Conservation (phyloP, 1,140 invertebrate species). For the Musca domestica region DNA sequence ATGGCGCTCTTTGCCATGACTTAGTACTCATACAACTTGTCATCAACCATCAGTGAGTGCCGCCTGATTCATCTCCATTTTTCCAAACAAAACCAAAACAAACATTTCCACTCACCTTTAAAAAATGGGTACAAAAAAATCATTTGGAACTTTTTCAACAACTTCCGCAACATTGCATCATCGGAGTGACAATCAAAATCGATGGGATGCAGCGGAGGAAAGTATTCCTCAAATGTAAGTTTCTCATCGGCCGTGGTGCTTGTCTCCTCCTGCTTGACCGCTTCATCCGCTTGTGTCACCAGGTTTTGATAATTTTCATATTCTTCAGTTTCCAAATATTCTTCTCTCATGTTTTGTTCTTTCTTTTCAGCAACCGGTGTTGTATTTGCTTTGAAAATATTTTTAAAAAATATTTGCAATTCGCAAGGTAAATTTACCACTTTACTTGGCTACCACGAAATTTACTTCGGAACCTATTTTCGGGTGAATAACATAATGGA, state of each 20-base stretch:
- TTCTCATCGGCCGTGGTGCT: no score
- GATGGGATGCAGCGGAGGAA: background rate
- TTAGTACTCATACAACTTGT: no score
- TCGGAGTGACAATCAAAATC: constrained; percentile 9
- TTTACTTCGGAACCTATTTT: background rate
- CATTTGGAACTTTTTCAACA: constrained; percentile 24
- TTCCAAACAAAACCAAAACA: background rate
- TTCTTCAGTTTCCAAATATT: constrained; percentile 14
- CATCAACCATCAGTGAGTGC: background rate
- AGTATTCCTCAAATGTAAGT: background rate
- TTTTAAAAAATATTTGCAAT: background rate
- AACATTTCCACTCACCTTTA: constrained; percentile 18
- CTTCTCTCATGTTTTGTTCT: background rate
- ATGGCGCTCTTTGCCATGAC: no score
- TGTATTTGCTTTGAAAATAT: background rate
- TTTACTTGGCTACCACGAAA: background rate
- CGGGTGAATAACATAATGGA: no score
- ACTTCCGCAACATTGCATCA: constrained; percentile 14
- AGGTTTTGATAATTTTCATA: background rate
- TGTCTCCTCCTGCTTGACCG: no score
- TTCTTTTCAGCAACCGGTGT: background rate
- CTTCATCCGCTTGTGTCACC: no score
- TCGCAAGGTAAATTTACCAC: background rate
- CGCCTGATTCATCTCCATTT: background rate
- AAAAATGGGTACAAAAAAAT: constrained; percentile 20